phyloP scores from a whole-genome alignment of 2,113 vertebrate species.

The Erinaceus europaeus region DNA sequence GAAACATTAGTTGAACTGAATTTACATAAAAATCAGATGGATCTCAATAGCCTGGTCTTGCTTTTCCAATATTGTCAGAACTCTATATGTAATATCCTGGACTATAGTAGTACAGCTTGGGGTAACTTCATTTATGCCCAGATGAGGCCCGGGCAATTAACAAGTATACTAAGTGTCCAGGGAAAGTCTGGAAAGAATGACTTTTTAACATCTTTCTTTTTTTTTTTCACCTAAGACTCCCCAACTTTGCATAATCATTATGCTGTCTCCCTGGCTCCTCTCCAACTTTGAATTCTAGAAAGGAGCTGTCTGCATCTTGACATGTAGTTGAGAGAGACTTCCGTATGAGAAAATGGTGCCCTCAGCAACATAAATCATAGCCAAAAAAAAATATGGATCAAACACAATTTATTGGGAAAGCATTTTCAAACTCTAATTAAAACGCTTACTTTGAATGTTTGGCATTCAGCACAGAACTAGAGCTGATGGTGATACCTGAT shows the following conservation, averaged over 20 bases:
- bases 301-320: not conserved
- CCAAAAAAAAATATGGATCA: not conserved
- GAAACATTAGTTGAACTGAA: not conserved
- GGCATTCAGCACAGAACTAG: not conserved
- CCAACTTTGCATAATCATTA: no score
- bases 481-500: not conserved
- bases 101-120: not conserved
- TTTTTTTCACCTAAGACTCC: not conserved
- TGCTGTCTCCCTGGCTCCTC: not conserved
- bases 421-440: not conserved
- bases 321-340: not conserved
- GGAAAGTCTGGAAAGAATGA: not conserved
- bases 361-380: not conserved
- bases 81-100: not conserved
- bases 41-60: not conserved
- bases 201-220: not conserved
- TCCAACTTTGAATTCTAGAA: not conserved
- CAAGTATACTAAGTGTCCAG: not conserved
- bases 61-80: not conserved
- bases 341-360: not conserved
- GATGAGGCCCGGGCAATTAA: not conserved
- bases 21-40: not conserved
- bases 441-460: not conserved
- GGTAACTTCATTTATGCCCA: not conserved
- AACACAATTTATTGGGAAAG: not conserved